These are phyloP conservation scores for Odocoileus hemionus DNA, from an alignment of 2,113 vertebrate genomes.

Conservation along the genomic window DNA sequence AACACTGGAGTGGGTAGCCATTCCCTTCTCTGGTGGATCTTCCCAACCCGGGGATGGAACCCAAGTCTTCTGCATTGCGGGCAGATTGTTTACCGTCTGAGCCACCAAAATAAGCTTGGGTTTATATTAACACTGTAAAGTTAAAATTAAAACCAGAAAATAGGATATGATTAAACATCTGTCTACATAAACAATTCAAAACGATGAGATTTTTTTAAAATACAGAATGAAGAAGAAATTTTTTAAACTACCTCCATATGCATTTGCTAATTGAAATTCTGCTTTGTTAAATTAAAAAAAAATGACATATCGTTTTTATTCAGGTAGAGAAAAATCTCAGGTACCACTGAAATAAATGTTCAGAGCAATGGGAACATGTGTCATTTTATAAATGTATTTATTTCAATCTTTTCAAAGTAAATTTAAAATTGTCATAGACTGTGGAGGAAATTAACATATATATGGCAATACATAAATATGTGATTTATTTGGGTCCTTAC, in stretches of 20 bases:
- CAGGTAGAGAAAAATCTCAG: background rate
- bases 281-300: background rate
- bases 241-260: background rate
- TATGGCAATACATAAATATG: background rate
- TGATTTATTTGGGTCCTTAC: background rate
- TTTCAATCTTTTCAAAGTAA: background rate
- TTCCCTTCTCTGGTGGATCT: background rate
- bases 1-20: background rate
- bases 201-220: background rate
- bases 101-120: background rate
- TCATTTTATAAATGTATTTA: background rate
- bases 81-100: background rate
- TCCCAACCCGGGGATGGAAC: background rate
- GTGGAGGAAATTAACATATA: background rate
- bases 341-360: background rate
- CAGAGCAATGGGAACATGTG: background rate
- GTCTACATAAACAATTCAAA: background rate
- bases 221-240: background rate
- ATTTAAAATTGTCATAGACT: background rate
- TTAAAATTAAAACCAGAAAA: background rate
- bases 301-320: background rate
- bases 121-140: background rate
- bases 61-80: background rate
- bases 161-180: background rate
- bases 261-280: background rate